Conservation (phyloP, 2,113 vertebrate genomes). For the Nematolebias whitei region DNA sequence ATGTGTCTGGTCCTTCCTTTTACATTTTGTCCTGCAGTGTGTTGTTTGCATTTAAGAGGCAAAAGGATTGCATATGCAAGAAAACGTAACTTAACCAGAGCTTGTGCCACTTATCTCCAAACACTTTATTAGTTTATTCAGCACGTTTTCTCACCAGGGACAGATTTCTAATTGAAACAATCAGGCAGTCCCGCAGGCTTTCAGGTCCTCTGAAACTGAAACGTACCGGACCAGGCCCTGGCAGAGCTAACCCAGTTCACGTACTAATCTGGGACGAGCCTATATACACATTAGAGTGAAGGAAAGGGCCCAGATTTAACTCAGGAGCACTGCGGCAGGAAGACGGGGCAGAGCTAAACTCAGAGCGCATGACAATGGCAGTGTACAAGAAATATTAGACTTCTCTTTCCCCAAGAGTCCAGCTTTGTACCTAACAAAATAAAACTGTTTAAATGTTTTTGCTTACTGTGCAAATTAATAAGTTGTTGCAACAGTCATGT, state of each 20-base stretch:
- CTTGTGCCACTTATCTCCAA: neutral
- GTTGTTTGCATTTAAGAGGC: neutral
- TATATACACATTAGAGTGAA: constrained; percentile 42
- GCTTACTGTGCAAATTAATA: too few species aligned
- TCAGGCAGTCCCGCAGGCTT: constrained; percentile 50
- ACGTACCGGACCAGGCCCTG: constrained; percentile 58
- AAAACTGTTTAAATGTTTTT: too few species aligned
- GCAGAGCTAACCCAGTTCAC: constrained; percentile 76
- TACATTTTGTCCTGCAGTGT: neutral
- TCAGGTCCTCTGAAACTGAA: constrained; percentile 34
- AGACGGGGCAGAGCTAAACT: constrained; percentile 1
- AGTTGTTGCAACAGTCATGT: too few species aligned
- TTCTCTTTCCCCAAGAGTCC: neutral
- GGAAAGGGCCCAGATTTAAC: constrained; percentile 54
- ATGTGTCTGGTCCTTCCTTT: too few species aligned
- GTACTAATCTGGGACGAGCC: constrained; percentile 70
- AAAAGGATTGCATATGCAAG: neutral
- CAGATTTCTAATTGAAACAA: constrained; percentile 40
- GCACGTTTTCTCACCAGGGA: constrained; percentile 34
- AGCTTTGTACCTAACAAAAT: neutral
- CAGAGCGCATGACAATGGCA: neutral
- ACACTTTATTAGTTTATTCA: constrained; percentile 33
- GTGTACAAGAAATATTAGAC: neutral
- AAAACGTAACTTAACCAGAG: neutral
- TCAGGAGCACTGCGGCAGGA: constrained; percentile 39